phyloP scores from a whole-genome alignment of 2,113 vertebrate species.

The Epinephelus moara region DNA sequence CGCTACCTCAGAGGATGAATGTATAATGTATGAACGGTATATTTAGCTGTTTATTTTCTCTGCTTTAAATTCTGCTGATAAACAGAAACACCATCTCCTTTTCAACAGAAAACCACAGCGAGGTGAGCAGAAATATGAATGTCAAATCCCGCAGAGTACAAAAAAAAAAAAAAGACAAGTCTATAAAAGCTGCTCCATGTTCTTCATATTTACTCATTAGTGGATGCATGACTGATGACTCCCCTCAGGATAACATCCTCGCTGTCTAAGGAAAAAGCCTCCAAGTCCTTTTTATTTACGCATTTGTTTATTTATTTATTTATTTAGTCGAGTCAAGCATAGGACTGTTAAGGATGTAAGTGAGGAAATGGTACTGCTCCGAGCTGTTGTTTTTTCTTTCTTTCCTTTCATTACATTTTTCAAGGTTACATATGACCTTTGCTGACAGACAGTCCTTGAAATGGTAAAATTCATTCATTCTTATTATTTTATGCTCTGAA shows the following conservation, averaged over 20 bases:
- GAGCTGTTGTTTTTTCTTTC: not conserved
- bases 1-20: conserved; percentile 21
- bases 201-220: conserved; percentile 49
- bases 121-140: conserved; percentile 3
- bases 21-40: not conserved
- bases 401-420: conserved; percentile 11
- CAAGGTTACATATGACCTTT: conserved; percentile 22
- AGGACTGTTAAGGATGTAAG: conserved; percentile 8
- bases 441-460: not conserved
- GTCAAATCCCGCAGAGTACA: conserved; percentile 12
- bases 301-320: conserved; percentile 1
- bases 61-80: conserved; percentile 21
- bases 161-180: not conserved
- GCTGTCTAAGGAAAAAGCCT: conserved; percentile 17
- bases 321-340: conserved; percentile 19
- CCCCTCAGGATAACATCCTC: conserved; percentile 27
- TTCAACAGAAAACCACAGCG: not conserved
- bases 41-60: not conserved
- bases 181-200: not conserved
- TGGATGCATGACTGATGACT: conserved; percentile 22
- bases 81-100: conserved; percentile 18
- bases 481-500: conserved; percentile 29
- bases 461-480: conserved; percentile 1
- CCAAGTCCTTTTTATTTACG: conserved; percentile 25
- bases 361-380: conserved; percentile 10